Conservation (phyloP, 2,888 invertebrate species). For the Phortica magna region DNA sequence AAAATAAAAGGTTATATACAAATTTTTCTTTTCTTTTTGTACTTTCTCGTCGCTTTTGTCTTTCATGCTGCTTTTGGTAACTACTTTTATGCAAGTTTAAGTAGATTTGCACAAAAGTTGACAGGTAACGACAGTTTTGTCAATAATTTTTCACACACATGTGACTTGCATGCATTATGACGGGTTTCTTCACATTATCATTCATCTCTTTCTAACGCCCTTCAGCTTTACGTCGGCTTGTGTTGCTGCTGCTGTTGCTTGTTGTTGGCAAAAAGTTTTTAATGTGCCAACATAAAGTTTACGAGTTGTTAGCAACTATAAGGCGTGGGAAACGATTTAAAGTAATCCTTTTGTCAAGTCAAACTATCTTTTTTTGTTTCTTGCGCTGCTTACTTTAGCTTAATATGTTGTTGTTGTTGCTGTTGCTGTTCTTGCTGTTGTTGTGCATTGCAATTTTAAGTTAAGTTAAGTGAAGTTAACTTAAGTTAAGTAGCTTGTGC, state of each 20-base stretch:
- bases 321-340: constrained; percentile 37
- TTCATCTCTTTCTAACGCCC: not conserved
- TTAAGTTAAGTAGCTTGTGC: not conserved
- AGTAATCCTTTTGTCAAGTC: constrained; percentile 41
- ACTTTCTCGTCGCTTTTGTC: not conserved
- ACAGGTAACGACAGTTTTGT: constrained; percentile 71
- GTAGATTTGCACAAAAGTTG: constrained; percentile 58
- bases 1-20: no score
- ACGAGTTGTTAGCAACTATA: constrained; percentile 2
- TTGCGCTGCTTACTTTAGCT: not conserved
- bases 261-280: constrained; percentile 45
- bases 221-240: not conserved
- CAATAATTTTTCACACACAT: constrained; percentile 54
- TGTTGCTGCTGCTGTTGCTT: not conserved
- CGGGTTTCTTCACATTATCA: not conserved
- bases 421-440: not conserved
- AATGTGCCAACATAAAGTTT: constrained; percentile 46
- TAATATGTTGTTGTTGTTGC: not conserved
- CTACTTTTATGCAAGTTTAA: constrained; percentile 54
- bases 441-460: no score
- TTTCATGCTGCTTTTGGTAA: constrained; percentile 44
- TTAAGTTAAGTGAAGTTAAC: not conserved
- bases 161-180: not conserved
- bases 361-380: constrained; percentile 41
- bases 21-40: not conserved